A percentile compares a stretch with the other conserved stretches of the same genome.
Conservation (phyloP, 2,113 vertebrate species). For the Limnothrissa miodon region DNA sequence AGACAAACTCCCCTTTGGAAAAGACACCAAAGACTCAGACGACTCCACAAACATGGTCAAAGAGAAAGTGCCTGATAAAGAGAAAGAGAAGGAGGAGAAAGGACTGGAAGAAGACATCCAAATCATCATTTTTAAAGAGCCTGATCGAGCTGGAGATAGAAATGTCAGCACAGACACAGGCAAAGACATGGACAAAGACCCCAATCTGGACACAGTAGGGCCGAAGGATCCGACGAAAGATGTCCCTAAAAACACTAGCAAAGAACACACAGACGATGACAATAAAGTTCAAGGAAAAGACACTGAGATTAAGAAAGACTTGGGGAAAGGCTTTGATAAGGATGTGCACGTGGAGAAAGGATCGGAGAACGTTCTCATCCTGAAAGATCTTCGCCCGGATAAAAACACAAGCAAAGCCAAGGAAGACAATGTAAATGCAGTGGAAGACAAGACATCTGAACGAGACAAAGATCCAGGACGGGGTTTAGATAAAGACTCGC, state of each 20-base stretch:
- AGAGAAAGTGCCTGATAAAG: constrained; percentile 29
- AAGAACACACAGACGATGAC: constrained; percentile 34
- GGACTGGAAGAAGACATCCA: constrained; percentile 18
- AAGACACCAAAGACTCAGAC: constrained; percentile 23
- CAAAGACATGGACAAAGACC: constrained; percentile 34
- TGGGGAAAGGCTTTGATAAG: constrained; percentile 47
- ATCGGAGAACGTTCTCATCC: constrained; percentile 22
- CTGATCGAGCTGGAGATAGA: not conserved
- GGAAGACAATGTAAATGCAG: constrained; percentile 51
- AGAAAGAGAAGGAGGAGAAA: constrained; percentile 12
- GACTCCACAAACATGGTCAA: constrained; percentile 23
- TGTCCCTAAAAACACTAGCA: constrained; percentile 24
- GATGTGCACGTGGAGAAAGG: constrained; percentile 35
- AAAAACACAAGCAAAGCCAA: constrained; percentile 17
- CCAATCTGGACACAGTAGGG: not conserved
- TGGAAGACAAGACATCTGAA: constrained; percentile 44
- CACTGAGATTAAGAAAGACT: constrained; percentile 43
- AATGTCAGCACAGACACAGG: not conserved
- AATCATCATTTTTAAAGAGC: not conserved
- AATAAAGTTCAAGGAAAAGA: constrained; percentile 38
- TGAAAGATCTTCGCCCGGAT: not conserved
- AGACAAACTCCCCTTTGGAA: constrained; percentile 23
- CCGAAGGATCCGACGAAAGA: not conserved
- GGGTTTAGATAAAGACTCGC: not conserved
- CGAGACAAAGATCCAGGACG: not conserved